These are phyloP conservation scores for Panorpa germanica DNA, from an alignment of 2,888 invertebrate species.

Conservation along the genomic window DNA sequence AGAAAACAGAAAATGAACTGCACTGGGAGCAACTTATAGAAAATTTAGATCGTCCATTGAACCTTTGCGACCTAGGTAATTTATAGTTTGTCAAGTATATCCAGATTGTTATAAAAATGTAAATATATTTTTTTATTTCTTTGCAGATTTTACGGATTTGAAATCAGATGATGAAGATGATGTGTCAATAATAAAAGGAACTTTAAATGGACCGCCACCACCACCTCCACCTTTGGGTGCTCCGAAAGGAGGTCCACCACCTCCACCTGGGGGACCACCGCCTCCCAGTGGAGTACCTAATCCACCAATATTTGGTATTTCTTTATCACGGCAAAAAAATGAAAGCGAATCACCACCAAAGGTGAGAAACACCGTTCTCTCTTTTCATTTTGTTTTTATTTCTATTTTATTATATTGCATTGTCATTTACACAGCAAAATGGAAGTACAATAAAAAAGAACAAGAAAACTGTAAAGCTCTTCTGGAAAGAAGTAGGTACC, in stretches of 20 bases:
- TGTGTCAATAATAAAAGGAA: conserved; percentile 43
- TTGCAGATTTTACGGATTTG: conserved; percentile 95
- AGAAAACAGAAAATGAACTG: conserved; percentile 82
- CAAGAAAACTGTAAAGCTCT: conserved; percentile 92
- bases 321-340: conserved; percentile 15
- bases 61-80: conserved; percentile 82
- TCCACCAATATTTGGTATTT: conserved; percentile 29
- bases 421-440: conserved; percentile 19
- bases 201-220: conserved; percentile 49
- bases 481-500: conserved; percentile 86
- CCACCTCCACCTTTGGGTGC: conserved; percentile 61
- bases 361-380: no score
- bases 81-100: no score
- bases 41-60: conserved; percentile 52
- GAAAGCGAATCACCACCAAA: conserved; percentile 12
- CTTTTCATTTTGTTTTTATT: no score
- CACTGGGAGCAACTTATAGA: conserved; percentile 88
- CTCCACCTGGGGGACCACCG: conserved; percentile 26
- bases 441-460: conserved; percentile 52
- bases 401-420: no score
- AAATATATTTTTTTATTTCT: no score
- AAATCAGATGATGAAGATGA: conserved; percentile 76
- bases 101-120: no score
- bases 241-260: conserved; percentile 25
- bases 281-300: conserved; percentile 29